These are phyloP conservation scores for Lates japonicus DNA, from an alignment of 2,797 vertebrate species.

Conservation along the genomic window DNA sequence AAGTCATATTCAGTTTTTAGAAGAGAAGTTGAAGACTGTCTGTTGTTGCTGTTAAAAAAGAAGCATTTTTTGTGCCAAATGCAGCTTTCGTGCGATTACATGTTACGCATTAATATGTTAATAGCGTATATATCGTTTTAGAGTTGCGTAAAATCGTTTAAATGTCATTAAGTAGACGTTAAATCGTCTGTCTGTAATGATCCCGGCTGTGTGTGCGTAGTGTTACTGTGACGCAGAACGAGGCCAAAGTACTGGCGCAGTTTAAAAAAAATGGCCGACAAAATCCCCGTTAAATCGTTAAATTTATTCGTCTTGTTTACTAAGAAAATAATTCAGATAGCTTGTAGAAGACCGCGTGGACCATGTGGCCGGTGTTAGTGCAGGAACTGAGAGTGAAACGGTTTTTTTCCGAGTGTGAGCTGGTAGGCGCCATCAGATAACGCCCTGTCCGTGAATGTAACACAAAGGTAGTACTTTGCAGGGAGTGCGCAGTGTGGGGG, in stretches of 20 bases:
- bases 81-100: not conserved
- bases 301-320: not conserved
- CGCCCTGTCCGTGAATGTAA: constrained; percentile 9
- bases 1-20: not conserved
- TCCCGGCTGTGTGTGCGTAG: not conserved
- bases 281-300: not conserved
- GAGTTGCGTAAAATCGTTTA: not conserved
- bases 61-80: not conserved
- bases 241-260: constrained; percentile 20
- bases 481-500: not conserved
- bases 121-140: not conserved
- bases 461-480: constrained; percentile 35
- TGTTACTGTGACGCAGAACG: not conserved
- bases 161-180: not conserved
- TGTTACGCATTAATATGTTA: not conserved
- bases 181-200: not conserved
- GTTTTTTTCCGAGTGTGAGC: not conserved
- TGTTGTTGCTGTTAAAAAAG: not conserved
- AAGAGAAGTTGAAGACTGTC: not conserved
- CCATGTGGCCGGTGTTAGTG: too few relatives aligned
- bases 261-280: not conserved
- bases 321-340: not conserved
- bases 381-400: too few relatives aligned
- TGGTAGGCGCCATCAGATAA: constrained; percentile 39
- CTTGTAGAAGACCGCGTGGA: too few relatives aligned